Evolutionary conservation across 2,113 vertebrate species (phyloP), one percentile per base, ranked within the genome.

Genomic region (Poecile atricapillus): DNA sequence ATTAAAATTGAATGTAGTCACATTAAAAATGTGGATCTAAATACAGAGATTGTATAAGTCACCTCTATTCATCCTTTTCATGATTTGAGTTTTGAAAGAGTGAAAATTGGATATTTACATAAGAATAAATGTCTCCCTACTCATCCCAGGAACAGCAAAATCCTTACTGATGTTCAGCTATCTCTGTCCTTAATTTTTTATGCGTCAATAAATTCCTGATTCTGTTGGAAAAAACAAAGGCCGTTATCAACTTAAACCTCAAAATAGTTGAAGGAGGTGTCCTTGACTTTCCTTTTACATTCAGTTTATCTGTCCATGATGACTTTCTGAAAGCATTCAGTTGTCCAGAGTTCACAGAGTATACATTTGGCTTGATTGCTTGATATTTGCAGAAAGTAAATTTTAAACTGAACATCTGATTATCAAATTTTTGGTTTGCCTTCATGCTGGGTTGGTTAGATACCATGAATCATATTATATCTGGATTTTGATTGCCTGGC

Each of bases 391-490:
- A 55, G 65, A 82, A 93, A 86, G 63, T 49, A 93, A 90, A 92
- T 94, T 89, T 93, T 93, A 89, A 90, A 86, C 31, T 86, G 85
- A 94, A 90, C 47, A 86, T 92, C 73, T 96, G 93, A 97, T 95
- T 97, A 94, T 93, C 71, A 87, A 88, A 92, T 93, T 92, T 90
- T 35, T 60, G 50, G 56, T 83, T 94, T 88, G 83, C 25, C 47
- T 77, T 92, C 95, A 92, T 39, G 90, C 92, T 96, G 94, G 28
- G 94, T 86, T 87, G 83, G 95, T 86, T 88, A 92, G 87, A 83
- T 96, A 91, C 63, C 31, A 86, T 17, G 13, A 64, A 43, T 95
- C 85, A 90, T 13, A 8, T 89, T 78, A 41, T 74, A 90, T n/a
- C 24, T 86, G 49, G 60, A 71, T 95, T 96, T 90, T 97, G 95